Evolutionary conservation across 2,797 vertebrate species (phyloP), one percentile per base, ranked within the genome.

Genomic region (Hephaestus fuliginosus): DNA sequence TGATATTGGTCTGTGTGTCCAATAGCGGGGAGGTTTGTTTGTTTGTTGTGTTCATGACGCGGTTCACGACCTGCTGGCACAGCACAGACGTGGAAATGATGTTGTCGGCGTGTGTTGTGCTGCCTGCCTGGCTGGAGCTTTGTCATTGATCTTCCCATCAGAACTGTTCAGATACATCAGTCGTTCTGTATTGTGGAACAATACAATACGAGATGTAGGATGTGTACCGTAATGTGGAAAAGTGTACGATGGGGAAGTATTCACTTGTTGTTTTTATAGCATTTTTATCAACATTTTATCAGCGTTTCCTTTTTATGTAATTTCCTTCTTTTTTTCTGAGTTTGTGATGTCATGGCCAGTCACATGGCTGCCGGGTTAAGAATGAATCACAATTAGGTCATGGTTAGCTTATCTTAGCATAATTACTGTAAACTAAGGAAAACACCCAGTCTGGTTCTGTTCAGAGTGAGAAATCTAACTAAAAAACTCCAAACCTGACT

Each of bases 121-220:
- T 70, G 58, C 43, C 51, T 9, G 68, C 11, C 63, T 46, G 81
- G 13, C 68, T 60, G 69, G 14, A 70, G 79, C 51, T 78, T 55
- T 58, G 39, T 41, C 66, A 85, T 81, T 22, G 82, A 89, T 85
- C 78, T 56, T 60, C 17, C 52, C 25, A 39, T 69, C 70, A 77
- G 33, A 74, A 17, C 44, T 41, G 30, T 70, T 61, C 4, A 44
- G 53, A 76, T 25, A n/a, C 12, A 44, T 58, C 44, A 18, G 51
- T 58, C 33, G 6, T 13, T 9, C 39, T 28, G 41, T 58, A 39
- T 49, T 72, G 6, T 61, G 43, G 58, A 78, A 65, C 62, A 73
- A 41, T 28, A 25, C 49, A 36, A 30, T 6, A 41, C 17, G 46
- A 58, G n/a, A 10, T 39, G 51, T 17, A 22, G 20, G 14, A 22